Percentiles rank a stretch among this genome's conserved stretches.
Evolutionary conservation across 2,888 invertebrate species (phyloP).

Genomic region (Marasmarcha lunaedactyla): DNA sequence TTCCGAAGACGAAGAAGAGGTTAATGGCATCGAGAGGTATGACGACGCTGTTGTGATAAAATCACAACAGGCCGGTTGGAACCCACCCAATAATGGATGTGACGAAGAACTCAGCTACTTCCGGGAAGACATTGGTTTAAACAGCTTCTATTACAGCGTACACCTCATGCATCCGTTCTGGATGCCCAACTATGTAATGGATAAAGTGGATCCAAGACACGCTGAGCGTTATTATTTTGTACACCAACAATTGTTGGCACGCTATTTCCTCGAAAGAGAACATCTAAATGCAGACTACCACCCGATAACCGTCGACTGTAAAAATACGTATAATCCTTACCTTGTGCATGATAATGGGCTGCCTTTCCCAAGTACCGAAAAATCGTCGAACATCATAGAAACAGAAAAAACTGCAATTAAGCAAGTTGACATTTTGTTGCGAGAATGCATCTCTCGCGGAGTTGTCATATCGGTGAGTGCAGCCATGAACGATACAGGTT

Average conservation of each 20-base stretch:
- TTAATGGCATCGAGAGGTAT: slow-evolving; percentile 29
- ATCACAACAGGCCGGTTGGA: slow-evolving; percentile 62
- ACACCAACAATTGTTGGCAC: slow-evolving; percentile 45
- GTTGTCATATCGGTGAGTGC: slow-evolving; percentile 42
- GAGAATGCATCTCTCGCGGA: slow-evolving; percentile 45
- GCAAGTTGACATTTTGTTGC: slow-evolving; percentile 44
- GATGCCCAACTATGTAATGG: slow-evolving; percentile 60
- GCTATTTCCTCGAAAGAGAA: slow-evolving; percentile 42
- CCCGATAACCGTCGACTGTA: slow-evolving; percentile 19
- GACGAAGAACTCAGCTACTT: slow-evolving; percentile 72
- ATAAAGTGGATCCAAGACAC: slow-evolving; percentile 35
- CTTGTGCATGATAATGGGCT: slow-evolving; percentile 49
- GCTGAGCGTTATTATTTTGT: slow-evolving; percentile 47
- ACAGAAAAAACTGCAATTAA: slow-evolving; percentile 35
- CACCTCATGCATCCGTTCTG: slow-evolving; percentile 71
- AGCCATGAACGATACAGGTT: no score
- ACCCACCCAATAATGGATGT: slow-evolving; percentile 46
- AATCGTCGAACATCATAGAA: slow-evolving; percentile 26
- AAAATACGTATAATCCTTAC: slow-evolving; percentile 36
- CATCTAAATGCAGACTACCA: slow-evolving; percentile 24
- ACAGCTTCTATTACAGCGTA: slow-evolving; percentile 69
- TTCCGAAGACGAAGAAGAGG: slow-evolving; percentile 23
- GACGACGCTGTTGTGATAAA: slow-evolving; percentile 34
- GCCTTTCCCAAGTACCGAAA: slow-evolving; percentile 42
- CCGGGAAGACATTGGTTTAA: slow-evolving; percentile 73